A percentile compares a stretch with the other conserved stretches of the same genome.
Evolutionary conservation across 64 coral and sea anemone genomes (phyloP).

Genomic region (Porites australiensis): DNA sequence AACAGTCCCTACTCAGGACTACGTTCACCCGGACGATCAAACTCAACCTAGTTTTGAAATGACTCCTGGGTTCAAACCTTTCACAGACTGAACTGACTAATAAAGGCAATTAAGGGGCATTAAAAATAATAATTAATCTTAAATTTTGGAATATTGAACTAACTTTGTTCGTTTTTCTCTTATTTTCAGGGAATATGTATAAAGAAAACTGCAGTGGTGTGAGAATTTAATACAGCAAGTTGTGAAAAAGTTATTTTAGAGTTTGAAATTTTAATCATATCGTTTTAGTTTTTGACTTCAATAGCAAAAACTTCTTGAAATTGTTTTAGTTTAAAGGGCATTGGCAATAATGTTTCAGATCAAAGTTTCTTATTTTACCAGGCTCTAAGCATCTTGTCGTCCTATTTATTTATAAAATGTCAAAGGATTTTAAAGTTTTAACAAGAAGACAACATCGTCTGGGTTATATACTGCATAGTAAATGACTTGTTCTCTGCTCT

Average conservation of each 20-base stretch:
- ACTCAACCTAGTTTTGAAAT: too few relatives aligned
- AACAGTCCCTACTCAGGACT: too few relatives aligned
- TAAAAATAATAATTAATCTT: neutral
- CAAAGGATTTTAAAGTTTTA: too few relatives aligned
- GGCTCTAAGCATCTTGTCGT: neutral
- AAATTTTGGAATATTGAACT: neutral
- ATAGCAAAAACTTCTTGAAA: neutral
- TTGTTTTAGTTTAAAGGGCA: neutral
- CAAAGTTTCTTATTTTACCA: neutral
- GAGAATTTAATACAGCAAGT: neutral
- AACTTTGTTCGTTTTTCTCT: neutral
- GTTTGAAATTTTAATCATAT: neutral
- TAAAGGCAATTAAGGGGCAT: too few relatives aligned
- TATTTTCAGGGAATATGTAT: slow-evolving; percentile 49
- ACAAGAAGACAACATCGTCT: too few relatives aligned
- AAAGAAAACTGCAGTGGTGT: neutral
- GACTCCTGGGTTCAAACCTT: too few relatives aligned
- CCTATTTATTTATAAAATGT: too few relatives aligned
- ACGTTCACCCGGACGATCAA: too few relatives aligned
- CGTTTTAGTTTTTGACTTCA: neutral
- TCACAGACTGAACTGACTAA: too few relatives aligned
- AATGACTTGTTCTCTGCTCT: too few relatives aligned
- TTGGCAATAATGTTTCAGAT: neutral
- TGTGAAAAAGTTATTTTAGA: too few relatives aligned
- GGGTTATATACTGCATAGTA: too few relatives aligned